Conservation (phyloP, 2,113 vertebrate species). For the Thunnus maccoyii region DNA sequence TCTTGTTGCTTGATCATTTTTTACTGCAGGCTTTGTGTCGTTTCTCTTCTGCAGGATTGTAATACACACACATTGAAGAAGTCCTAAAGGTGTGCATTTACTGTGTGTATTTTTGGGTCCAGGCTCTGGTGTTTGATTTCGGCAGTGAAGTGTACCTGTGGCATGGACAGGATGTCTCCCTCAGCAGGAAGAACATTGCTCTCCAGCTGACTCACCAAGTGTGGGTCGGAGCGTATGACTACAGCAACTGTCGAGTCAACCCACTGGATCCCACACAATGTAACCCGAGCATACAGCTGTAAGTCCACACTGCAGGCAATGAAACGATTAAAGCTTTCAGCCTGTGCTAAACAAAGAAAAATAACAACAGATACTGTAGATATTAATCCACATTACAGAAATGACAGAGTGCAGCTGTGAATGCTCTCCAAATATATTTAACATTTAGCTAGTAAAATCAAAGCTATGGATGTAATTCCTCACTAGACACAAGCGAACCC, state of each 20-base stretch:
- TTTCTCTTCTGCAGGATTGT: not conserved
- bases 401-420: not conserved
- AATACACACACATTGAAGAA: no score
- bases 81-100: no score
- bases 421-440: not conserved
- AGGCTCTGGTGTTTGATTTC: constrained; percentile 88
- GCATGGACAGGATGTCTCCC: constrained; percentile 81
- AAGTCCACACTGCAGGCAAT: constrained; percentile 28
- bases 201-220: constrained; percentile 85
- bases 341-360: not conserved
- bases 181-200: constrained; percentile 75
- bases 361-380: not conserved
- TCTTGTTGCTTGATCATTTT: not conserved
- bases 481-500: not conserved
- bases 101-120: constrained; percentile 11
- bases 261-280: constrained; percentile 82
- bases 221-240: constrained; percentile 85
- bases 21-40: no score
- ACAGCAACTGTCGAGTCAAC: constrained; percentile 86
- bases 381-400: not conserved
- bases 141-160: constrained; percentile 88
- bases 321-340: constrained; percentile 14
- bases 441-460: not conserved
- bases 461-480: not conserved
- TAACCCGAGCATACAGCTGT: constrained; percentile 67